Evolutionary conservation across 64 coral and sea anemone species (phyloP).

Genomic region (Montipora capricornis): DNA sequence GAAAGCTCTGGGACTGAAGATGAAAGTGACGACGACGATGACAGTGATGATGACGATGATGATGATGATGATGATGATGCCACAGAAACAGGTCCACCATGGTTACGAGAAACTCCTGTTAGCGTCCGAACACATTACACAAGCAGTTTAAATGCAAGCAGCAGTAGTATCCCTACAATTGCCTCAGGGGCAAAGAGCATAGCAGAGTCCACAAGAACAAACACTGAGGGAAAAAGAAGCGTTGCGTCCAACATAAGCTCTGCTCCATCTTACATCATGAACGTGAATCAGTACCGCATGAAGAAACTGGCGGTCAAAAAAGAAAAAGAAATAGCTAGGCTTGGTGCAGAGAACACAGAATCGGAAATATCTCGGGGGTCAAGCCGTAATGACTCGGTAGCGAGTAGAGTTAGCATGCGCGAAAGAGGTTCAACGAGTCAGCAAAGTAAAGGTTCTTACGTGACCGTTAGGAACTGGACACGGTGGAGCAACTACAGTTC

Average conservation of each 20-base stretch:
- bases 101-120: background rate
- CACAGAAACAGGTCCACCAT: background rate
- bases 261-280: constrained; percentile 44
- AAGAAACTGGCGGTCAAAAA: constrained; percentile 41
- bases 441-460: constrained; percentile 51
- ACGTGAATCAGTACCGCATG: constrained; percentile 35
- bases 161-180: constrained; percentile 70
- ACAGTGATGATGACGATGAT: background rate
- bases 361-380: constrained; percentile 22
- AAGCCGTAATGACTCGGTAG: background rate
- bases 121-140: constrained; percentile 26
- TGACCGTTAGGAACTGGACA: constrained; percentile 60
- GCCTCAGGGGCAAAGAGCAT: constrained; percentile 25
- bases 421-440: constrained; percentile 30
- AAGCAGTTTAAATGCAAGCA: constrained; percentile 52
- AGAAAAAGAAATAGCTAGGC: constrained; percentile 15
- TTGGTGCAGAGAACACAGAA: background rate
- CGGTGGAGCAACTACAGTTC: constrained; percentile 58
- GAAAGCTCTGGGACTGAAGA: constrained; percentile 13
- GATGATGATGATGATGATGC: background rate
- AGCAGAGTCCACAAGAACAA: background rate
- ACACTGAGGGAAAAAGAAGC: constrained; percentile 12
- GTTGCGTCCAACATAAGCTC: constrained; percentile 20
- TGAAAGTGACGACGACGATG: background rate
- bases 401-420: constrained; percentile 1